Conservation (phyloP, 2,888 invertebrate genomes). For the Sepiola atlantica region DNA sequence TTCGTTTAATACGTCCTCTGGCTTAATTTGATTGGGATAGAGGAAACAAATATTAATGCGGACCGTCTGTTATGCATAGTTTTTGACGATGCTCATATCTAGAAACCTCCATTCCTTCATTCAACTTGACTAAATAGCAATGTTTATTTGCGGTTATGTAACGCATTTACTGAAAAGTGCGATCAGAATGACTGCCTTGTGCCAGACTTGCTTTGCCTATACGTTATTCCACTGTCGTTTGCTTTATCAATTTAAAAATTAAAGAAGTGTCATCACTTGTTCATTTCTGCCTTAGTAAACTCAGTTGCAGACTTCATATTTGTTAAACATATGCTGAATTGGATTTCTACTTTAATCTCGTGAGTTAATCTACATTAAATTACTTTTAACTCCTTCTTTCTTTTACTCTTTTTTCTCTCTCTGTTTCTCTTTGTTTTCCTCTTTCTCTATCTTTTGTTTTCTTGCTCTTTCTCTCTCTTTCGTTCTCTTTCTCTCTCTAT, state of each 20-base stretch:
- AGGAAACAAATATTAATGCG: not conserved
- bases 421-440: fast-evolving
- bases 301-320: no score
- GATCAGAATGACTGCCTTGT: no score
- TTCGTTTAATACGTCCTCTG: not conserved
- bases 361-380: not conserved
- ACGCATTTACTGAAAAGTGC: no score
- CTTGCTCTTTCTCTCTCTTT: not conserved
- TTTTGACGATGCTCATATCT: not conserved
- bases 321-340: no score
- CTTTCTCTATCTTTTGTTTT: not conserved
- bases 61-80: not conserved
- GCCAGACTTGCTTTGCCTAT: no score
- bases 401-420: not conserved
- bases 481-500: not conserved
- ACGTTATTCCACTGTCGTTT: no score
- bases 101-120: not conserved
- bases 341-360: no score
- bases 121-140: no score
- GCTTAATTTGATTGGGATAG: not conserved
- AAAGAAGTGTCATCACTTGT: no score
- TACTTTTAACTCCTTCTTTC: not conserved
- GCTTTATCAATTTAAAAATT: no score
- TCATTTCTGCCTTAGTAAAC: no score
- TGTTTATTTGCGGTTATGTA: no score